These are phyloP conservation scores for Crocidura indochinensis DNA, from an alignment of 2,797 vertebrate genomes.

Conservation along the genomic window DNA sequence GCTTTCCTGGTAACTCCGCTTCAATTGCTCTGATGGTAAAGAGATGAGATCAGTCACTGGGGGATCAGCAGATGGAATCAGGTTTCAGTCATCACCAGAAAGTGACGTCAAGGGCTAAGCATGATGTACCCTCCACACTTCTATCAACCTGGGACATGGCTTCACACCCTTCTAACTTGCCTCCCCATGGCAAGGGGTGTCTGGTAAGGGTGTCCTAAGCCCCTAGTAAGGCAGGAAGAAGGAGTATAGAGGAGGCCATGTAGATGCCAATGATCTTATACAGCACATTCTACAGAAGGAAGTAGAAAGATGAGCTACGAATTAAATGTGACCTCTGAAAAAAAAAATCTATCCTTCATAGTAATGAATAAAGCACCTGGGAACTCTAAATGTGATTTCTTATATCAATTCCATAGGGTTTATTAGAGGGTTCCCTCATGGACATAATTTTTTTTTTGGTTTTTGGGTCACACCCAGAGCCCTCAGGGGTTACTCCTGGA, in stretches of 20 bases:
- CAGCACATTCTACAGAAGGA: not conserved
- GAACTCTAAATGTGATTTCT: not conserved
- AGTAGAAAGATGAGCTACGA: too few relatives aligned
- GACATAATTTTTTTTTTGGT: not conserved
- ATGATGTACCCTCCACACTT: constrained; percentile 82
- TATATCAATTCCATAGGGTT: constrained; percentile 25
- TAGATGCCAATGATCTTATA: not conserved
- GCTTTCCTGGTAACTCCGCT: constrained; percentile 76
- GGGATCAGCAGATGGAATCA: constrained; percentile 67
- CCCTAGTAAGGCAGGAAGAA: not conserved
- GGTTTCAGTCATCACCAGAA: constrained; percentile 84
- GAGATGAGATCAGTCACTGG: constrained; percentile 85
- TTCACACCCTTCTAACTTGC: constrained; percentile 76
- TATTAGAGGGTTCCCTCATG: not conserved
- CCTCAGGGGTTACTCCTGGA: too few relatives aligned
- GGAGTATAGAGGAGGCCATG: not conserved
- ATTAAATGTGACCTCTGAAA: too few relatives aligned
- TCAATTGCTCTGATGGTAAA: constrained; percentile 77
- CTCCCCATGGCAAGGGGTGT: not conserved
- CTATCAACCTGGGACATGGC: constrained; percentile 83
- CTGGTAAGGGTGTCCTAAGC: not conserved
- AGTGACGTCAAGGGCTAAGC: constrained; percentile 84
- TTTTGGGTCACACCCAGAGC: too few relatives aligned
- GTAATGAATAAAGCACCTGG: not conserved
- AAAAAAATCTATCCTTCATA: too few relatives aligned